Evolutionary conservation across 2,113 vertebrate genomes (phyloP).

Genomic region (Perca flavescens): DNA sequence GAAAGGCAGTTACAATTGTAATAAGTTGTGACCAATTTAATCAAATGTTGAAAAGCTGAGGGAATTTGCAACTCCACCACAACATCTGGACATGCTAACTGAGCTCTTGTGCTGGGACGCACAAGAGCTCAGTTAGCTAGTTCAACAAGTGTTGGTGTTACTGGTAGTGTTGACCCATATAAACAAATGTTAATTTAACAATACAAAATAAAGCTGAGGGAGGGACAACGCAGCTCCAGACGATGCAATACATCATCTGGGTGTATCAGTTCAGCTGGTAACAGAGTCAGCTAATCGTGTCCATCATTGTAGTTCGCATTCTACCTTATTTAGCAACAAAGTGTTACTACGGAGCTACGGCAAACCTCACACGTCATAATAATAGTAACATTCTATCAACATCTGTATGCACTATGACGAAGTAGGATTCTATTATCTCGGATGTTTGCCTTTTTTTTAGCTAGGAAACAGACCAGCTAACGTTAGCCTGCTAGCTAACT

Average conservation of each 20-base stretch:
- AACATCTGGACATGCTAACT: not conserved
- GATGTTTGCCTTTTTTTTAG: not conserved
- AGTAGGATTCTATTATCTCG: fast-evolving
- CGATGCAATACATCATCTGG: not conserved
- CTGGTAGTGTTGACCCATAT: not conserved
- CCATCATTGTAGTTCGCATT: not conserved
- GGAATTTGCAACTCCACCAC: no score
- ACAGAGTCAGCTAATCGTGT: not conserved
- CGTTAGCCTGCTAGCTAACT: slow-evolving; percentile 60
- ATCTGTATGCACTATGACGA: not conserved
- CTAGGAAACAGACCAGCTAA: slow-evolving; percentile 19
- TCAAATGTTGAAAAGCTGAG: no score
- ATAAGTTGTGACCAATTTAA: no score
- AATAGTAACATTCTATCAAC: no score
- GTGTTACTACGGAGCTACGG: not conserved
- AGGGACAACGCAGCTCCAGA: not conserved
- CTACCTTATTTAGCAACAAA: not conserved
- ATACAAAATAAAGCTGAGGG: not conserved
- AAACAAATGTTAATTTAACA: not conserved
- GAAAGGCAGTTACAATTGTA: no score
- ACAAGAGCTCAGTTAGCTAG: no score
- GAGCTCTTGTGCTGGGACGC: not conserved
- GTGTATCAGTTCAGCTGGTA: not conserved
- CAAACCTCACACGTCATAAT: not conserved
- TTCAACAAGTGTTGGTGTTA: not conserved